These are phyloP conservation scores for Eupeodes luniger DNA, from an alignment of 2,888 invertebrate species.

Conservation along the genomic window DNA sequence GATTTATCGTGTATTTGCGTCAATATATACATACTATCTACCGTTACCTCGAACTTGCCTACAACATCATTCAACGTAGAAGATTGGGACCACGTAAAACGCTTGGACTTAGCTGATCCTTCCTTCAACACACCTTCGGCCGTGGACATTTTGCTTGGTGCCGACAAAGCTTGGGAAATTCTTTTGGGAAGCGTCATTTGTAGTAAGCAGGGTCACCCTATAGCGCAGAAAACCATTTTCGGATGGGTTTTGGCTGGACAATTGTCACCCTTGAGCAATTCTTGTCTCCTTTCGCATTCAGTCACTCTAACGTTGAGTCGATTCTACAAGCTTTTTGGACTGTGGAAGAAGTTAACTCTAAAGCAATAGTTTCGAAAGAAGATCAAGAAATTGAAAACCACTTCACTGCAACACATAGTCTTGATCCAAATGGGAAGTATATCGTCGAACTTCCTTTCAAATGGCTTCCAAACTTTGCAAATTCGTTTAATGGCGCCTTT, in stretches of 20 bases:
- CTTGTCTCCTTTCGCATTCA: background rate
- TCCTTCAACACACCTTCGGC: background rate
- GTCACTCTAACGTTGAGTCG: background rate
- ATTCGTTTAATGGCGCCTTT: background rate
- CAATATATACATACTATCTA: too few relatives aligned
- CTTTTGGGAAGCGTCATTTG: too few relatives aligned
- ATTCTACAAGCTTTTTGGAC: background rate
- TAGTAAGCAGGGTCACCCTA: too few relatives aligned
- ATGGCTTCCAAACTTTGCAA: background rate
- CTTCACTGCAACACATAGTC: too few relatives aligned
- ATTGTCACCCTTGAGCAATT: too few relatives aligned
- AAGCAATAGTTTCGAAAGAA: too few relatives aligned
- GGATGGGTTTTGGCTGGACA: background rate
- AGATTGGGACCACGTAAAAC: constrained; percentile 17
- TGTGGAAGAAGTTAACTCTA: background rate
- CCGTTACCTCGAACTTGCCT: too few relatives aligned
- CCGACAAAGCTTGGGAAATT: too few relatives aligned
- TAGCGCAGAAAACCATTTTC: too few relatives aligned
- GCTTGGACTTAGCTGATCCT: background rate
- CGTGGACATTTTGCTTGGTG: background rate
- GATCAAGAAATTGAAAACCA: background rate
- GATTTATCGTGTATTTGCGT: too few relatives aligned
- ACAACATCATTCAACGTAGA: constrained; percentile 14
- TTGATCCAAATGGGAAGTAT: too few relatives aligned
- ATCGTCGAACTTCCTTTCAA: too few relatives aligned